A percentile compares a stretch with the other conserved stretches of the same genome.
These are phyloP conservation scores for Aspidiotus destructor DNA, from an alignment of 2,888 invertebrate species.

Conservation along the genomic window DNA sequence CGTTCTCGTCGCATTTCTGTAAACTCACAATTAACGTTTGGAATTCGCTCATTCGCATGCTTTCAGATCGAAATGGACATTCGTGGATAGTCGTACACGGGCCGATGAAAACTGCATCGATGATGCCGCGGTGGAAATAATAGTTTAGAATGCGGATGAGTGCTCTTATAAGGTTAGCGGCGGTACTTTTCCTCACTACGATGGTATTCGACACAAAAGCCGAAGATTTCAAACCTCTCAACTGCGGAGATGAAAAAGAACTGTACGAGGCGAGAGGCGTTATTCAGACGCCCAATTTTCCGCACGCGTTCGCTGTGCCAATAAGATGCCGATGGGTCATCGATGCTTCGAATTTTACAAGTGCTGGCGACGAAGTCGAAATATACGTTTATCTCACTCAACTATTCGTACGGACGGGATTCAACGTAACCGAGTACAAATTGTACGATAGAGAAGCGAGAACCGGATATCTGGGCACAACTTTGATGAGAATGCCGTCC, in stretches of 20 bases:
- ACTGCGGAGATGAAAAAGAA: conserved; percentile 11
- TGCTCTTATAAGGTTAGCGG: conserved; percentile 16
- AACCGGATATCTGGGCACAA: conserved; percentile 43
- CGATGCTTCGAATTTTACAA: conserved; percentile 53
- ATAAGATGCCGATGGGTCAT: conserved; percentile 81
- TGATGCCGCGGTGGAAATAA: conserved; percentile 18
- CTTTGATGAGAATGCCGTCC: conserved; percentile 24
- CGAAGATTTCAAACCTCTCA: conserved; percentile 12
- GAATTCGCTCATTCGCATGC: no score
- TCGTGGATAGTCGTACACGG: background rate
- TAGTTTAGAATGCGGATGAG: conserved; percentile 26
- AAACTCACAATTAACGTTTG: no score
- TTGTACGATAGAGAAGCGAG: conserved; percentile 50
- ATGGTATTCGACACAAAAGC: conserved; percentile 23
- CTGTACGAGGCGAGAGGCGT: conserved; percentile 45
- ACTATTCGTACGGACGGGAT: conserved; percentile 68
- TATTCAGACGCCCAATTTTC: conserved; percentile 76
- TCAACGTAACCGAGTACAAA: conserved; percentile 65
- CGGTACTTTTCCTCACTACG: conserved; percentile 18
- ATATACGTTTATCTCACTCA: conserved; percentile 82
- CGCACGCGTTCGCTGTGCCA: conserved; percentile 67
- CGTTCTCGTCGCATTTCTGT: no score
- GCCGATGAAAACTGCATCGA: conserved; percentile 16
- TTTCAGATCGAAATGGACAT: no score
- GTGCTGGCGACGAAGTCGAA: conserved; percentile 50